Conservation (phyloP, 1,140 invertebrate species). For the Plodia interpunctella region DNA sequence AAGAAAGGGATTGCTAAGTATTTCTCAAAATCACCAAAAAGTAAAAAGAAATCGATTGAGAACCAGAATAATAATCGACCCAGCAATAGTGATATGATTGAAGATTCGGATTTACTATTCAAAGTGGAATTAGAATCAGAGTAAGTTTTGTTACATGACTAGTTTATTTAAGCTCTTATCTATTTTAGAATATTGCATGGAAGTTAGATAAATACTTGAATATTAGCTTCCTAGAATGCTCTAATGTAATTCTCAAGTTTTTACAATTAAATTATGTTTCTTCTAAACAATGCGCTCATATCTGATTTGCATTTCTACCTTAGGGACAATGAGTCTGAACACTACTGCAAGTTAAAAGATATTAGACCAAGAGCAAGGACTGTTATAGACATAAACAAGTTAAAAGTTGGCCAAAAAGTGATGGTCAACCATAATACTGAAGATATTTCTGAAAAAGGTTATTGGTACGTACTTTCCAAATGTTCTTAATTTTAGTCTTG, state of each 20-base stretch:
- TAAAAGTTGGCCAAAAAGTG: slow-evolving; percentile 80
- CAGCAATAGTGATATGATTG: slow-evolving; percentile 20
- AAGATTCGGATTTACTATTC: slow-evolving; percentile 55
- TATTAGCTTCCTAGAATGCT: too few species aligned
- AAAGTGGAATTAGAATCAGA: slow-evolving; percentile 68
- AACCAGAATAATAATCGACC: slow-evolving; percentile 19
- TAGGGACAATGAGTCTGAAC: slow-evolving; percentile 66
- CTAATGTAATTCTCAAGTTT: too few species aligned
- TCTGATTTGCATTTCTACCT: slow-evolving; percentile 6
- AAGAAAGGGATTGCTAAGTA: slow-evolving; percentile 47
- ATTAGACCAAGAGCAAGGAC: slow-evolving; percentile 83
- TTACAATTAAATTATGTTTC: too few species aligned
- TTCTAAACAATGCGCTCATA: too few species aligned
- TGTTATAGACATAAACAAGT: slow-evolving; percentile 76
- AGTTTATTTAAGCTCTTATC: not conserved
- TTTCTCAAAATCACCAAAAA: slow-evolving; percentile 39
- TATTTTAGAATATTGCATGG: too few species aligned
- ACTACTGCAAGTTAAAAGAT: slow-evolving; percentile 67
- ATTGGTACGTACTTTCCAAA: slow-evolving; percentile 83
- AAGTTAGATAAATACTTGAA: too few species aligned
- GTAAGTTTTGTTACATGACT: slow-evolving; percentile 33
- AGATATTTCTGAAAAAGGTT: slow-evolving; percentile 81
- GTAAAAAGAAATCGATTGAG: slow-evolving; percentile 24
- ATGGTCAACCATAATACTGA: slow-evolving; percentile 90
- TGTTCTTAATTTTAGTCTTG: not conserved